Evolutionary conservation across 2,797 vertebrate species (phyloP).

Genomic region (Sebastes steindachneri): DNA sequence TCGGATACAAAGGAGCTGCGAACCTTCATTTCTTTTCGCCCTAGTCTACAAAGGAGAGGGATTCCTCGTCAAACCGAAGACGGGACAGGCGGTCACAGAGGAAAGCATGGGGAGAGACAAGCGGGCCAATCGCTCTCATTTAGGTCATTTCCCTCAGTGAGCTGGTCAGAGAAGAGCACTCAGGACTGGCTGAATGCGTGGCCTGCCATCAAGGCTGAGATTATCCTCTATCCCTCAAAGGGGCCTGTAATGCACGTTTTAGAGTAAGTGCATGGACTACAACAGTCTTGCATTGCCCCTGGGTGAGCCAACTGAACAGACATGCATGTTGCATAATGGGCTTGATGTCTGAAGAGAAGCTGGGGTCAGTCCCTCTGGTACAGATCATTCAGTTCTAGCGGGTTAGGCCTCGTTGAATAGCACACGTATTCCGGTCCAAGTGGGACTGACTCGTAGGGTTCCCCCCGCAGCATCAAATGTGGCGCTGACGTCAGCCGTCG

Average conservation of each 20-base stretch:
- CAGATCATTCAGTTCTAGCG: neutral
- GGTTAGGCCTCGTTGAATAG: conserved; percentile 16
- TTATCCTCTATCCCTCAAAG: conserved; percentile 30
- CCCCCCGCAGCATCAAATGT: conserved; percentile 7
- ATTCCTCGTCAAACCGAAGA: conserved; percentile 20
- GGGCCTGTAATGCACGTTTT: conserved; percentile 42
- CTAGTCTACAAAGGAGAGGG: conserved; percentile 1
- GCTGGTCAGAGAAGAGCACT: conserved; percentile 47
- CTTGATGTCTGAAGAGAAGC: conserved; percentile 6
- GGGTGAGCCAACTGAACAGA: conserved; percentile 23
- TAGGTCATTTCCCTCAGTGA: conserved; percentile 53
- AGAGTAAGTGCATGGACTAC: conserved; percentile 38
- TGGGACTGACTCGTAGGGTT: conserved; percentile 22
- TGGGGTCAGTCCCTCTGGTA: neutral
- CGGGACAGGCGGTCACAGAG: conserved; percentile 4
- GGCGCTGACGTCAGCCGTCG: conserved; percentile 32
- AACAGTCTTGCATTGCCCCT: conserved; percentile 9
- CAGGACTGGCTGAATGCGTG: conserved; percentile 45
- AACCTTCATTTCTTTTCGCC: neutral
- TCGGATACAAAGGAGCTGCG: neutral
- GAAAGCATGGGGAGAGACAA: conserved; percentile 5
- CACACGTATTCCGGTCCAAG: conserved; percentile 1
- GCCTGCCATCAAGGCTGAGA: conserved; percentile 19
- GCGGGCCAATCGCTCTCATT: conserved; percentile 43
- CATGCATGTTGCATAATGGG: conserved; percentile 9